A percentile compares a stretch with the other conserved stretches of the same genome.
These are phyloP conservation scores for Alectoris magna DNA, from an alignment of 2,797 vertebrate species.

Conservation along the genomic window DNA sequence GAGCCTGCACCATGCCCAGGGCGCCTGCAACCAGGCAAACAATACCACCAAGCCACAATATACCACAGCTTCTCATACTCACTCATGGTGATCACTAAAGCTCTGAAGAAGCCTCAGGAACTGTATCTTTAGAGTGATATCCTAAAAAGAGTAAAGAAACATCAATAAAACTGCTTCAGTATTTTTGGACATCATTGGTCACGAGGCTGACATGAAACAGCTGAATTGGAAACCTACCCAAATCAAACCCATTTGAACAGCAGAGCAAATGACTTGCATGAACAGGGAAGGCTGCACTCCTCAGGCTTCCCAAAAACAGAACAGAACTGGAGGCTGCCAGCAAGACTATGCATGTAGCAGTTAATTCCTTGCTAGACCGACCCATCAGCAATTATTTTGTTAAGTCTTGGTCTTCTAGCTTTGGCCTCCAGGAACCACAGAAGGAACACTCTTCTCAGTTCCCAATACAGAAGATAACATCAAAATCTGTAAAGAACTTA, in stretches of 20 bases:
- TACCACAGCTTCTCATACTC: slow-evolving; percentile 74
- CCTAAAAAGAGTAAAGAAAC: slow-evolving; percentile 79
- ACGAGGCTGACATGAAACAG: neutral
- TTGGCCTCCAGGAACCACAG: neutral
- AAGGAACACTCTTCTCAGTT: neutral
- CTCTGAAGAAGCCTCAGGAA: slow-evolving; percentile 97
- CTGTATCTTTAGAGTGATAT: slow-evolving; percentile 98
- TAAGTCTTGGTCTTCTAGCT: neutral
- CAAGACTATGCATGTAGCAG: neutral
- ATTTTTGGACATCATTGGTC: neutral
- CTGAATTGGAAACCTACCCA: neutral
- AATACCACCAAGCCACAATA: neutral
- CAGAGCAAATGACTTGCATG: neutral
- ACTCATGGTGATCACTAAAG: slow-evolving; percentile 99
- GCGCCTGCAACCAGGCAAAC: neutral
- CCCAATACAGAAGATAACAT: neutral
- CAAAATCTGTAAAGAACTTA: neutral
- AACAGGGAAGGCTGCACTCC: neutral
- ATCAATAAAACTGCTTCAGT: neutral
- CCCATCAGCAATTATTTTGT: neutral
- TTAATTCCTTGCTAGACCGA: neutral
- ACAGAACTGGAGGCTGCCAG: neutral
- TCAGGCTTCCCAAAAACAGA: neutral
- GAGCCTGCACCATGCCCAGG: accelerated
- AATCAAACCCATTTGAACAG: neutral